Base-by-base conservation (phyloP, 2,888 invertebrate genomes). In the Gortyna flavago region DNA sequence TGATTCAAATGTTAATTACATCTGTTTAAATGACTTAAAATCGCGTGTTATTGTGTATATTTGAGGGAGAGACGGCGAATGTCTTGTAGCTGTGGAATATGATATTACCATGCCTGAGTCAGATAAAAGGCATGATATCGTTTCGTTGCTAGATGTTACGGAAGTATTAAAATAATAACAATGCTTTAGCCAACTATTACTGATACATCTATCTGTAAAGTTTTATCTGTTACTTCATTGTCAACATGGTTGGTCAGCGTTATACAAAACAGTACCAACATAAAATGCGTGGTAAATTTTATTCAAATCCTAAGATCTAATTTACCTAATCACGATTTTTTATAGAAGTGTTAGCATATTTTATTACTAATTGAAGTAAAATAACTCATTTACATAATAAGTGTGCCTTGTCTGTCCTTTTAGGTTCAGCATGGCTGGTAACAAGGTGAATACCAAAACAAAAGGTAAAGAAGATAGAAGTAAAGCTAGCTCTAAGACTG, bases 11-110 rank as follows among this genome's bases (percentile, higher is more conserved):
- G 89, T 85, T 77, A 87, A 88, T 91, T 90, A 62, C 80, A 86
- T 74, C 62, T 83, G 80, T 89, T 92, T 90, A 86, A 87, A 77
- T 80, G 57, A 54, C 82, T 77, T 79, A 82, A 88, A 59, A 89
- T 86, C 76, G 79, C 87, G 85, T 88, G 87, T 90, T 93, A 91
- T 91, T 91, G 90, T 91, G 92, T 91, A 93, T 93, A 96, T 93
- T 95, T 93, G 92, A 95, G 96, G 96, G 96, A 96, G 96, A 96
- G 96, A 96, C 96, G 93, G 89, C 89, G 92, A 89, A 88, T 91
- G 89, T 89, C 89, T 93, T 91, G 92, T 93, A 91, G 92, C 92
- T 93, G 91, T 90, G 88, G 87, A 89, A 93, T 90, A 88, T 91
- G 91, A 87, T 91, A 89, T 86, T 91, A 89, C 91, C 94, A 95